phyloP scores from a whole-genome alignment of 2,888 invertebrate genomes.

The Piscicola geometra region DNA sequence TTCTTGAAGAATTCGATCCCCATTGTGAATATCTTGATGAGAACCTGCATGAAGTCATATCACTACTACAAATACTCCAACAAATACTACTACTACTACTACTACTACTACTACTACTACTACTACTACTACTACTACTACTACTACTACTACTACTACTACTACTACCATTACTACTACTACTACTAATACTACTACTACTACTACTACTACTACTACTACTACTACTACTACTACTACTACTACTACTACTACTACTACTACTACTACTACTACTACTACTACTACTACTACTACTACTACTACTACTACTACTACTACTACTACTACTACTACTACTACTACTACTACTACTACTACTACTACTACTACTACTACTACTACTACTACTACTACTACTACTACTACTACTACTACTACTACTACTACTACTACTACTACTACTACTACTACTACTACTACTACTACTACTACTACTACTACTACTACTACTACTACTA shows the following conservation, averaged over 20 bases:
- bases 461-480: conserved; percentile 26
- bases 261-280: conserved; percentile 27
- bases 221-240: conserved; percentile 24
- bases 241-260: conserved; percentile 22
- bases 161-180: conserved; percentile 26
- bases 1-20: too few species aligned
- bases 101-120: conserved; percentile 16
- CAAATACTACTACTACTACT: too few species aligned
- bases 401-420: conserved; percentile 24
- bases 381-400: conserved; percentile 24
- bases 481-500: conserved; percentile 24
- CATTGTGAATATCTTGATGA: too few species aligned
- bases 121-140: conserved; percentile 24
- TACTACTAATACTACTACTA: conserved; percentile 13
- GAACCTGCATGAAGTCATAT: too few species aligned
- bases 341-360: conserved; percentile 30
- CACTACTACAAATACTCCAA: too few species aligned
- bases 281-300: conserved; percentile 26
- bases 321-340: conserved; percentile 27
- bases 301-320: conserved; percentile 24
- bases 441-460: conserved; percentile 27
- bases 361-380: conserved; percentile 2
- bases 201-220: conserved; percentile 24
- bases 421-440: conserved; percentile 22
- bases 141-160: conserved; percentile 24